Evolutionary conservation across 2,113 vertebrate genomes (phyloP), one percentile per base, ranked within the genome.

Genomic region (Thamnaconus septentrionalis): DNA sequence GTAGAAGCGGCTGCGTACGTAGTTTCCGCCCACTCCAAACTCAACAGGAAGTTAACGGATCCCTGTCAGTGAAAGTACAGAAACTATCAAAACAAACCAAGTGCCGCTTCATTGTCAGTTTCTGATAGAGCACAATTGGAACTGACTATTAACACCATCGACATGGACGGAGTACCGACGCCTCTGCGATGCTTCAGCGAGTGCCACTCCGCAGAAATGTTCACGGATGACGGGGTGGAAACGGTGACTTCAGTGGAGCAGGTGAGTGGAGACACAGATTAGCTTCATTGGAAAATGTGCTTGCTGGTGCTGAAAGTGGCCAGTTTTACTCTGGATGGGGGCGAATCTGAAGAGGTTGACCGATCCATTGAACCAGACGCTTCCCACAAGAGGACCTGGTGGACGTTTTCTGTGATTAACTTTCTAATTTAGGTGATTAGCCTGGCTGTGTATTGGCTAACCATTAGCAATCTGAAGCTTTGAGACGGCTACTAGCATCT

Each of bases 181-280:
- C 54, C 82, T 18, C 57, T 92, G 71, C 87, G 92, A 46, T 93
- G 88, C 71, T 90, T 91, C 53, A 6, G 49, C 0, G 90, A 90
- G 54, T 40, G 62, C 8, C 91, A 92, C 8, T 7, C 76, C 3
- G 72, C 59, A 4, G 90, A 92, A 50, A 77, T 79, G 80, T 84
- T 91, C n/a, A 58, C 59, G 40, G 91, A 92, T 53, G 91, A 93
- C 73, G 88, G 75, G 6, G 79, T 91, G 74, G 80, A 88, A 46
- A 87, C 90, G 1, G 89, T 91, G 62, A 92, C 92, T 78, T 93
- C 92, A 3, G 75, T 56, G 60, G 91, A 93, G 73, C 92, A 93
- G 90, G 92, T 93, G 71, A 89, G 78, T 52, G 45, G 45, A 47
- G 48, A 5, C 56, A 11, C n/a, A 71, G 73, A 64, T 76, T 80